phyloP scores from a whole-genome alignment of 2,113 vertebrate species.

The Melospiza georgiana region DNA sequence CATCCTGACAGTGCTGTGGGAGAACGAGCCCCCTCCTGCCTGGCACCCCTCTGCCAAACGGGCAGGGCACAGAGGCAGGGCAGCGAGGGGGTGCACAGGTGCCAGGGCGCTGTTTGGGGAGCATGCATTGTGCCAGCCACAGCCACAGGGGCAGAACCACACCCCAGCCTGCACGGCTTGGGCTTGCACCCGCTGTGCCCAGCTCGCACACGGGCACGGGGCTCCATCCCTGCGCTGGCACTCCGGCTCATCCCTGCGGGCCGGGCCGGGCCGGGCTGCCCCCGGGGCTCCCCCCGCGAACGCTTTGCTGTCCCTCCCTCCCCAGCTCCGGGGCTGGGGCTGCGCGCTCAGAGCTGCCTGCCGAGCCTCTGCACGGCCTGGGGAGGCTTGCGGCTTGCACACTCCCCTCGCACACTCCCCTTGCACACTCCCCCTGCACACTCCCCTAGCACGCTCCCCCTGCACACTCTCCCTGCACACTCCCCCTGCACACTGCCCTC shows the following conservation, averaged over 20 bases:
- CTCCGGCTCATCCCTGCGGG: fast-evolving
- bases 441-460: no score
- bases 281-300: neutral
- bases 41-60: fast-evolving
- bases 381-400: neutral
- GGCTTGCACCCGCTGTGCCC: no score
- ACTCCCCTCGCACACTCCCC: neutral
- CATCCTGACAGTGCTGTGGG: no score
- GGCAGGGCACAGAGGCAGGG: neutral
- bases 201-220: fast-evolving
- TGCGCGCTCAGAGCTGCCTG: neutral
- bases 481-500: no score
- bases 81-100: neutral
- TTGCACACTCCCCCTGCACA: no score
- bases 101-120: neutral
- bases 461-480: neutral
- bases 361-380: neutral
- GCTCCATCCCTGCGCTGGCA: neutral
- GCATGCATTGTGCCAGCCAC: fast-evolving
- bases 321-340: neutral
- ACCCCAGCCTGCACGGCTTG: fast-evolving
- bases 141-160: neutral
- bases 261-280: neutral
- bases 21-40: fast-evolving
- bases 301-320: neutral